phyloP scores from a whole-genome alignment of 2,888 invertebrate species.

The Eupithecia subfuscata region DNA sequence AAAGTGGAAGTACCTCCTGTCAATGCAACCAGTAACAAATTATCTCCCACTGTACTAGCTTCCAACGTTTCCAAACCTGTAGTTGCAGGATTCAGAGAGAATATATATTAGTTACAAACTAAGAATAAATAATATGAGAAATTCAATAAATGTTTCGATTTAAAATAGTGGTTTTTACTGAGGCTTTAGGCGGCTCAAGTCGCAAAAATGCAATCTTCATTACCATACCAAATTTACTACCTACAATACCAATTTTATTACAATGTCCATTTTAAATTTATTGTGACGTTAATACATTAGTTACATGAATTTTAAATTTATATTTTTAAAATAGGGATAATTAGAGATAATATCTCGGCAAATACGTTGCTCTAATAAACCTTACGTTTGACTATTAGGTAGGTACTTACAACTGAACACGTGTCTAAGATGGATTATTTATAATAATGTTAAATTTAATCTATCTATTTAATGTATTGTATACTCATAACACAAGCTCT shows the following conservation, averaged over 20 bases:
- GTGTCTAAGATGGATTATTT: neutral
- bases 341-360: no score
- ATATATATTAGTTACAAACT: neutral
- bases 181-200: neutral
- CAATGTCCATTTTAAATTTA: neutral
- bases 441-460: neutral
- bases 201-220: neutral
- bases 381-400: no score
- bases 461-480: no score
- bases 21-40: neutral
- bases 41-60: neutral
- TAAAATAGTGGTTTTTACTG: neutral
- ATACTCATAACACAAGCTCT: no score
- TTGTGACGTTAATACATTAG: neutral
- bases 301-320: neutral
- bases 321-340: neutral
- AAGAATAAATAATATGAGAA: neutral
- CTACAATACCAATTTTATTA: neutral
- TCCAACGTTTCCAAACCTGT: neutral
- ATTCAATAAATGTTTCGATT: neutral
- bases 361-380: no score
- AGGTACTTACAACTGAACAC: neutral
- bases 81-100: neutral
- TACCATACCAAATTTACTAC: neutral
- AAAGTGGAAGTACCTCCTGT: neutral